Base-by-base conservation (phyloP, 2,113 vertebrate genomes). In the Caranx melampygus region DNA sequence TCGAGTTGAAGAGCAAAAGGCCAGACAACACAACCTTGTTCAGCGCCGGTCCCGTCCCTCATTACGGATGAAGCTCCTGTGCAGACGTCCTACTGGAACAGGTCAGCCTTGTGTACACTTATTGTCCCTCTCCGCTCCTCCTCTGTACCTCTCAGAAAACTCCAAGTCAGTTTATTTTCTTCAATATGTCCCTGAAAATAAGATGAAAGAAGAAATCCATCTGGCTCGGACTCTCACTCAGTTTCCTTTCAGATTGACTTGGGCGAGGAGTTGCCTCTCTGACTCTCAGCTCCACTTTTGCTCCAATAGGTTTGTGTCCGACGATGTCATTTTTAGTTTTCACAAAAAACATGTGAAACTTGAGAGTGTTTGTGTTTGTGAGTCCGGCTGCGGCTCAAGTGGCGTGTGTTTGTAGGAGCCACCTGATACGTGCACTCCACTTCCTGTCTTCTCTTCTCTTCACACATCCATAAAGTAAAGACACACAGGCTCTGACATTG, bases 381-480 rank as follows among this genome's bases (percentile, higher is more conserved):
- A n/a, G 18, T n/a, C 51, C 11, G 20, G 9, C 34, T 8, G 14
- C 6, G 20, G 21, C 61, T 60, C 35, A 37, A 37, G 4, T 12
- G n/a, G 11, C 51, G n/a, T 21, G 51, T 54, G n/a, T 54, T 21
- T 21, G 51, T 21, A 10, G 52, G 26, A 21, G 21, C 64, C 66
- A 75, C 49, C 58, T 75, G 72, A 75, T 69, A 42, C 51, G 51
- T 20, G 35, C 67, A 26, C 18, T 65, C 52, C 10, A 37, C 14
- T 6, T 8, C 0, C 10, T 1, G n/a, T 7, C 37, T 61, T 35
- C 13, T 37, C 45, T 10, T 20, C 26, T 26, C 26, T 26, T 26
- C 26, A 3, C 44, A 3, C 2, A 40, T 47, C 14, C 11, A 26
- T 3, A 47, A 37, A 49, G 33, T 7, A 26, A 26, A 26, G 26